These are phyloP conservation scores for Nannospalax galili DNA, from an alignment of 2,113 vertebrate genomes.

Conservation along the genomic window DNA sequence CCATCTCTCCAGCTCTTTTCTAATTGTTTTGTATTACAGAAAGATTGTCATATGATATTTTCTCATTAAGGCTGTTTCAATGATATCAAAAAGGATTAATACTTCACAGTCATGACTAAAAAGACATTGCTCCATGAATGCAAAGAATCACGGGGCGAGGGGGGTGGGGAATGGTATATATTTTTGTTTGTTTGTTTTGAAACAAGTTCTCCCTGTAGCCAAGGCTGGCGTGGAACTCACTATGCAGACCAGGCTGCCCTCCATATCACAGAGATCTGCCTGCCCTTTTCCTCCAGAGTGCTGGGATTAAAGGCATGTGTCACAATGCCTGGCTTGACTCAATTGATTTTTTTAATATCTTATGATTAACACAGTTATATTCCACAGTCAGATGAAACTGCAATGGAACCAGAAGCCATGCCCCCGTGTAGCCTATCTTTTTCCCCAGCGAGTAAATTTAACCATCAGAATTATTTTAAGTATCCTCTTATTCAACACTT, in stretches of 20 bases:
- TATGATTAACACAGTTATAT: conserved; percentile 56
- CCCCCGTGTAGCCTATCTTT: background rate
- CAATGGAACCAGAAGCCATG: conserved; percentile 43
- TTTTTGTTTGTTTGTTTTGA: no score
- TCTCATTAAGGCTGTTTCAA: background rate
- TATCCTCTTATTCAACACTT: conserved; percentile 66
- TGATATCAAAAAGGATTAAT: background rate
- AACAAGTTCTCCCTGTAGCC: no score
- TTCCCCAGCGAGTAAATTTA: conserved; percentile 61
- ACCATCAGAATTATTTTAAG: conserved; percentile 68
- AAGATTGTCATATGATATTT: background rate
- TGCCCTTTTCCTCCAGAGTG: no score
- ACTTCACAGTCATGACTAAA: conserved; percentile 46
- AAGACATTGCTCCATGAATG: conserved; percentile 15
- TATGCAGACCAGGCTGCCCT: no score
- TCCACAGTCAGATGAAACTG: conserved; percentile 49
- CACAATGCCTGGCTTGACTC: no score
- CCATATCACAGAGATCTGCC: no score
- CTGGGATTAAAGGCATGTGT: no score
- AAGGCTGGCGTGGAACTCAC: no score
- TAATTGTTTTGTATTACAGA: background rate
- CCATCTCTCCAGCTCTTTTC: no score
- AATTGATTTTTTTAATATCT: background rate
- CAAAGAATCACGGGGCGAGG: conserved; percentile 18
- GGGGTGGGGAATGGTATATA: no score